Base-by-base conservation (phyloP, 1,140 invertebrate genomes). In the Dendroctonus valens region DNA sequence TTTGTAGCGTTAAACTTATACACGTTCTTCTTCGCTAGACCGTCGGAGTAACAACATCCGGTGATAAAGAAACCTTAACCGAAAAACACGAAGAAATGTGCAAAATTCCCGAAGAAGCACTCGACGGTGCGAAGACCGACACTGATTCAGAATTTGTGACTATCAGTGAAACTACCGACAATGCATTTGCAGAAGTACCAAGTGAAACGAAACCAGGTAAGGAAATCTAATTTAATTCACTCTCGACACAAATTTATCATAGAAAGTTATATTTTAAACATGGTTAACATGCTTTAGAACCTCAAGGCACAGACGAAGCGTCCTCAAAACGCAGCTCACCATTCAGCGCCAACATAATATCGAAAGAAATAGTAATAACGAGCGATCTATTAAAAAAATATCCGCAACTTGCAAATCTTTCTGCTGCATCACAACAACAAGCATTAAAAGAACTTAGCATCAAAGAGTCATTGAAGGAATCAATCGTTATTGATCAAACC, bases 31-130 rank as follows among this genome's bases (percentile, higher is more conserved):
- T 52, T n/a, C 5, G 8, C 15, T 58, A 67, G 50, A 59, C 65
- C 37, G 42, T 71, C 54, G 67, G 63, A 55, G 50, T 69, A 52
- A 55, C 70, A 60, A 69, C 68, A 54, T 64, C 70, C 40, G 53
- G 46, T 49, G 60, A 64, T 57, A 59, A 58, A 58, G 68, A 71
- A 69, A 62, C 67, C 40, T 62, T 53, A 39, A 70, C 69, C 41
- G 61, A 61, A 62, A 49, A 38, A 41, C 12, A 65, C 5, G 57
- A 49, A 60, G 41, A 41, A 40, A 62, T 48, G 59, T 12, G 52
- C 12, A 57, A 57, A 62, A 46, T 12, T 12, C 7, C 58, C 9
- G 6, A 62, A 37, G 57, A 67, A 63, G 11, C 39, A 48, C 39
- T 63, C 39, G 68, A 60, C 7, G 46, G 40, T 14, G 26, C 41